Conservation (phyloP, 1,140 invertebrate genomes). For the Theocolax elegans region DNA sequence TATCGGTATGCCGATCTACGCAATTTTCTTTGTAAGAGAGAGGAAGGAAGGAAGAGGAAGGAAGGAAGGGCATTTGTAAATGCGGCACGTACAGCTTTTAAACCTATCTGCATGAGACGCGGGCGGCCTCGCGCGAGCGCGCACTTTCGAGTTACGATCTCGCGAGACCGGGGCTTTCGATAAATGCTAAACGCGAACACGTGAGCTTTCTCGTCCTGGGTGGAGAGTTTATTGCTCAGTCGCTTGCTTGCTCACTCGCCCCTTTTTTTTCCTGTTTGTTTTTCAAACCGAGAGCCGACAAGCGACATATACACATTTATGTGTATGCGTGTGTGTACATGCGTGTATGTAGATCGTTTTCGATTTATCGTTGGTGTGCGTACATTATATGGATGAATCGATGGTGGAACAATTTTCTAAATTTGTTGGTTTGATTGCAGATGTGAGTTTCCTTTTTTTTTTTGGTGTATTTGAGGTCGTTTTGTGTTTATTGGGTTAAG, state of each 20-base stretch:
- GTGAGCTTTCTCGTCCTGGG: constrained; percentile 64
- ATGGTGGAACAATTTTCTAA: constrained; percentile 15
- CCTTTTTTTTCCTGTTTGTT: no score
- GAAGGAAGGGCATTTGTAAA: constrained; percentile 59
- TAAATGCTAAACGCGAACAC: constrained; percentile 67
- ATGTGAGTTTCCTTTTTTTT: no score
- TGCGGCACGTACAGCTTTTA: constrained; percentile 66
- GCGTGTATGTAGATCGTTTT: no score
- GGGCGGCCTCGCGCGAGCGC: constrained; percentile 47
- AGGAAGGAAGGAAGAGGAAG: background rate
- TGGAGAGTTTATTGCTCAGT: constrained; percentile 57
- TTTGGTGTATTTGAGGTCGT: no score
- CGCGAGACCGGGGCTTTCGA: constrained; percentile 59
- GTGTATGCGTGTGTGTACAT: no score
- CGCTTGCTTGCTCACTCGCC: no score
- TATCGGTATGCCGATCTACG: no score
- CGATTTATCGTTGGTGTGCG: constrained; percentile 11
- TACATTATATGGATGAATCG: no score
- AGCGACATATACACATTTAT: constrained; percentile 19
- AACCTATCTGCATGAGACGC: constrained; percentile 67
- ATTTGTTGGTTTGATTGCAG: no score
- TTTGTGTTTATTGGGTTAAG: no score
- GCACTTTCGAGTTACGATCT: constrained; percentile 65
- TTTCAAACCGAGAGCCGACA: constrained; percentile 7
- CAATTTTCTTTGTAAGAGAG: no score